Evolutionary conservation across 1,140 invertebrate species (phyloP), one percentile per base, ranked within the genome.

Genomic region (Listronotus bonariensis): DNA sequence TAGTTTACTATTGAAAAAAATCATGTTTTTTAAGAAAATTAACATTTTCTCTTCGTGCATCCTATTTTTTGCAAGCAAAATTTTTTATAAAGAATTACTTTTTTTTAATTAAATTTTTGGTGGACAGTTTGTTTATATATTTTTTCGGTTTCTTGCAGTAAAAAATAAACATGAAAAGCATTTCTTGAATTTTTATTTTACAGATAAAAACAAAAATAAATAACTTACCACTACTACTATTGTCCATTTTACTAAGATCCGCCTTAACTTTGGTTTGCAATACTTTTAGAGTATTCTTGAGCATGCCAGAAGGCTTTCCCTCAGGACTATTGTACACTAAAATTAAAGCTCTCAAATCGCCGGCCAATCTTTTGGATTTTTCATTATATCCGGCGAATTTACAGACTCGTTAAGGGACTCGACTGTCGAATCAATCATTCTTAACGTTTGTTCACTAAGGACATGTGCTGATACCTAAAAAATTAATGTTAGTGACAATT

Each of bases 391-490:
- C 0, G 84, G 77, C 0, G 81, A 79, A 7, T 79, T 78, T 6
- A 84, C 80, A 75, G 82, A 82, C 31, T 82, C 81, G 20, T 77
- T 81, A 60, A 86, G 68, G 0, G 83, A 81, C 31, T 78, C 81
- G 6, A 85, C 82, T 8, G 84, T 78, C 65, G 81, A 84, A 20
- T 85, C 82, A 31, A 86, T 84, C 60, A 86, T 78, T 26, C 81
- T 80, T 60, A 83, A 80, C 0, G 85, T 86, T 68, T 86, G 84
- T 62, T 86, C 84, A 2, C 83, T 83, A 20, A 86, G 73, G 42
- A 86, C 85, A 62, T 84, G 83, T n/a, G 79, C 80, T 4, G 85
- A 84, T 9, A 85, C 79, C 80, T 81, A 65, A 20, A 73, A 54
- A 54, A 54, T 15, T 15, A 7, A 17, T 48, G 18, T 18, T 48